A percentile compares a stretch with the other conserved stretches of the same genome.
phyloP scores from a whole-genome alignment of 2,113 vertebrate species.

The Pitta sordida region DNA sequence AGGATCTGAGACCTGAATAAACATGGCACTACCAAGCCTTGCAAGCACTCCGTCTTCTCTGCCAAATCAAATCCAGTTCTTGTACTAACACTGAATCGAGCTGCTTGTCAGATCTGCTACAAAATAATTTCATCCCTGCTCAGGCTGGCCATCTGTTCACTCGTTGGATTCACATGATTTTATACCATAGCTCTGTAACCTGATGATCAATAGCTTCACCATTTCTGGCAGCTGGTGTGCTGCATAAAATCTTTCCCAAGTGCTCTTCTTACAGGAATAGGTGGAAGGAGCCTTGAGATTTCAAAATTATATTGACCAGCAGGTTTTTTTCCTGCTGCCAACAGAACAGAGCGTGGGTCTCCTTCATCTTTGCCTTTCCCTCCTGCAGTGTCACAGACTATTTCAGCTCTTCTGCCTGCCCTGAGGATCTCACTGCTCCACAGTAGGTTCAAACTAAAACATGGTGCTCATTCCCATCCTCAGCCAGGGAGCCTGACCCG shows the following conservation, averaged over 20 bases:
- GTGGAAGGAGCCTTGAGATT: background rate
- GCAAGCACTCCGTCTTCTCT: slow-evolving; percentile 7
- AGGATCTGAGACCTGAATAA: background rate
- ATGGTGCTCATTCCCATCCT: background rate
- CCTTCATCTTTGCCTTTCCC: background rate
- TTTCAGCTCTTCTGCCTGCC: background rate
- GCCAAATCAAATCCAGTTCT: slow-evolving; percentile 16
- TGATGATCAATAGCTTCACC: slow-evolving; percentile 36
- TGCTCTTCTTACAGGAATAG: background rate
- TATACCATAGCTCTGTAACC: slow-evolving; percentile 36
- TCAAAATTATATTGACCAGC: background rate
- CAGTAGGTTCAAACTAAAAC: background rate
- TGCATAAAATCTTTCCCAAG: slow-evolving; percentile 23
- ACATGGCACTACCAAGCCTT: background rate
- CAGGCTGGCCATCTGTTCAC: slow-evolving; percentile 55
- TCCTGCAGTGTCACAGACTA: fast-evolving
- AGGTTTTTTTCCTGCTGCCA: background rate
- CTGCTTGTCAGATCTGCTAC: slow-evolving; percentile 55
- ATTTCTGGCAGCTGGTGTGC: slow-evolving; percentile 31
- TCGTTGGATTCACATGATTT: slow-evolving; percentile 34
- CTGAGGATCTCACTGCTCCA: background rate
- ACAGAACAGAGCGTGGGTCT: background rate
- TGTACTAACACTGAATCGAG: slow-evolving; percentile 8
- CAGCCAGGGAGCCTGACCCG: fast-evolving
- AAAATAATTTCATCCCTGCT: slow-evolving; percentile 30